These are phyloP conservation scores for Equus przewalskii DNA, from an alignment of 2,113 vertebrate genomes.

Conservation along the genomic window DNA sequence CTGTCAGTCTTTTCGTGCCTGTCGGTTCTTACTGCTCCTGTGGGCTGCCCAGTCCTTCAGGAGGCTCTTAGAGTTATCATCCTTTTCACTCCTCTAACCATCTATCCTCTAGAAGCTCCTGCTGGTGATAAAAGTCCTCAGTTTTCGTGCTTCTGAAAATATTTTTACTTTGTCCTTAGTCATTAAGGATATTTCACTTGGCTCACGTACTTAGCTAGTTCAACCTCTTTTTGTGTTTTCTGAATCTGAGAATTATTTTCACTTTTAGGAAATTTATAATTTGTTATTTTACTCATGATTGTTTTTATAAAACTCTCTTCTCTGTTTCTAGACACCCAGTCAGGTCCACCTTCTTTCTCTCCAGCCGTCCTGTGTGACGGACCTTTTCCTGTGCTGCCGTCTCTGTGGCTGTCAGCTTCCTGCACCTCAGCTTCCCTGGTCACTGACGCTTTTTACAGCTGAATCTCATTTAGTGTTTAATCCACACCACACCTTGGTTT, in stretches of 20 bases:
- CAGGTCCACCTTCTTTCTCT: too few relatives aligned
- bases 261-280: neutral
- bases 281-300: neutral
- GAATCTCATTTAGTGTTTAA: neutral
- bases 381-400: too few relatives aligned
- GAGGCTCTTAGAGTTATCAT: neutral
- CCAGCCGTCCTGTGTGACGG: too few relatives aligned
- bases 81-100: neutral
- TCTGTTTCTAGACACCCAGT: too few relatives aligned
- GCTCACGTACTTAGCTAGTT: neutral
- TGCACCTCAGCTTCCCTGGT: neutral
- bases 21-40: neutral
- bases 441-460: neutral
- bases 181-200: neutral
- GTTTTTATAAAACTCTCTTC: neutral
- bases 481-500: neutral
- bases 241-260: neutral
- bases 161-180: neutral
- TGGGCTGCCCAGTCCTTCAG: neutral
- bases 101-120: neutral
- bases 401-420: neutral
- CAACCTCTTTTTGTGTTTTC: neutral
- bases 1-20: neutral
- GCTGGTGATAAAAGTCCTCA: neutral
- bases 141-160: neutral